Base-by-base conservation (phyloP, 2,888 invertebrate genomes). In the Elegia similella region DNA sequence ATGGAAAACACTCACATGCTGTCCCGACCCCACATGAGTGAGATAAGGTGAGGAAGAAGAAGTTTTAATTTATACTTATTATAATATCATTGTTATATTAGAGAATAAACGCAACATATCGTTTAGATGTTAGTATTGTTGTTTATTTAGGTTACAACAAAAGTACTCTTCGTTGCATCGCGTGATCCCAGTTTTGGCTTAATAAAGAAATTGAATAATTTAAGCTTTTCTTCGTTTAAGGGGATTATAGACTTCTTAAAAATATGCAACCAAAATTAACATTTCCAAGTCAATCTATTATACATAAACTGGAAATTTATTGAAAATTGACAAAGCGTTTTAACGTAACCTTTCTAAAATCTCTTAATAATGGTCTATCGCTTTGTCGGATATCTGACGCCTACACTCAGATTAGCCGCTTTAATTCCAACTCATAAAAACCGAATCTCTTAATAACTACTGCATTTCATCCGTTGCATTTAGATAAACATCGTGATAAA, bases 401-500 rank as follows among this genome's bases (percentile, higher is more conserved):
- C 68, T 68, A 70, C 75, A 65, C 62, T 61, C 60, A 68, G 68
- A 75, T 69, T 69, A 69, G 58, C 54, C 58, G 62, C 57, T 60
- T 62, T 67, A 62, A 66, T 68, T 66, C 66, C 61, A 56, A 59
- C 50, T 57, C 70, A 67, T 68, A 73, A 67, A 73, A 76, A 72
- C 66, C 65, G 72, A 73, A 81, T 78, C 75, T 80, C 82, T 79
- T 77, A 80, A 84, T 80, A 77, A 73, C 65, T 69, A 72, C 64
- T 63, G 67, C 75, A 73, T 78, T 79, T 73, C 42, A 80, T 80
- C 71, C 74, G 76, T 76, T 77, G 81, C 80, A 81, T 81, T 83
- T 76, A 84, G 87, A 89, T 88, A 78, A 77, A 81, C 76, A 72
- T 62, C 62, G 67, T 71, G 86, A 86, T 88, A 86, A 77, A 70